Evolutionary conservation across 2,113 vertebrate genomes (phyloP).

Genomic region (Aphyosemion australe): DNA sequence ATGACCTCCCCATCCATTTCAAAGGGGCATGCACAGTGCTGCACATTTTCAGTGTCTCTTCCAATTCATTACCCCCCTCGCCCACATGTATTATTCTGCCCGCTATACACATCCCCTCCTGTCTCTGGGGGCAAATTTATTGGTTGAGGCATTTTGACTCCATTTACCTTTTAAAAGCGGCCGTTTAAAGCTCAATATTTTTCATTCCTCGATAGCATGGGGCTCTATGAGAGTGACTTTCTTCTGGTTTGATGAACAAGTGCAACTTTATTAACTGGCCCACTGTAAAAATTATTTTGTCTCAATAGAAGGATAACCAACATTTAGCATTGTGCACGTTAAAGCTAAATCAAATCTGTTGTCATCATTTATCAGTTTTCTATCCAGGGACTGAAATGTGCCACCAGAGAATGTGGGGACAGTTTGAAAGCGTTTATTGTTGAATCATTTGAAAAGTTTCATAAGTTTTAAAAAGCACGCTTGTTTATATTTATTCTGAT

Average conservation of each 20-base stretch:
- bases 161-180: conserved; percentile 77
- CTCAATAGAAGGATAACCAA: not conserved
- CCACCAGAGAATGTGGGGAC: conserved; percentile 23
- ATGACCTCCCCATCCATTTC: conserved; percentile 67
- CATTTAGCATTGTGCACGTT: not conserved
- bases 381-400: conserved; percentile 10
- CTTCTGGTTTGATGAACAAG: conserved; percentile 54
- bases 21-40: conserved; percentile 55
- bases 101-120: conserved; percentile 59
- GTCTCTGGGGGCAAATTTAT: conserved; percentile 77
- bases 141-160: conserved; percentile 78
- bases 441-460: conserved; percentile 33
- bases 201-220: conserved; percentile 55
- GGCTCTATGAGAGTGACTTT: conserved; percentile 43
- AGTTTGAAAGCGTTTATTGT: conserved; percentile 36
- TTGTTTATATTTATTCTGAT: conserved; percentile 24
- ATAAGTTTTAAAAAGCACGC: not conserved
- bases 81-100: conserved; percentile 77
- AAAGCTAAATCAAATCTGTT: not conserved
- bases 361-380: conserved; percentile 11
- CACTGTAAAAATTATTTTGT: not conserved
- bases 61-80: conserved; percentile 77
- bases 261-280: conserved; percentile 5
- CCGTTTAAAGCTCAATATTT: conserved; percentile 73
- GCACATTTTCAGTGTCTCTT: conserved; percentile 71